Evolutionary conservation across 2,888 invertebrate species (phyloP), one percentile per base, ranked within the genome.

Genomic region (Drosophila colorata): DNA sequence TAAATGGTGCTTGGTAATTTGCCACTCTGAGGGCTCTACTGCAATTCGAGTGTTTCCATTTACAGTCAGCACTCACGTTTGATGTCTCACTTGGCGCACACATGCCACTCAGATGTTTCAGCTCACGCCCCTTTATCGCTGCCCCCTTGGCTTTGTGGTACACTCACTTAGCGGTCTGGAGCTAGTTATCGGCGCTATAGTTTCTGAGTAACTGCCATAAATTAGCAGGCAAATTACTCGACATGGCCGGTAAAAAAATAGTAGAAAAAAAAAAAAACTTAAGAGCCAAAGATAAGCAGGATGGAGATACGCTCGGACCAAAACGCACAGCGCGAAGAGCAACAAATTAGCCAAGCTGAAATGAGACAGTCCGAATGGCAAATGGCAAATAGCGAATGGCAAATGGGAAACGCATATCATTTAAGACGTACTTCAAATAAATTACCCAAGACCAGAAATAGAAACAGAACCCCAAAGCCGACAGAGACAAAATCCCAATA

Each of bases 361-460:
- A 75, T 81, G 75, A 69, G 85, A 87, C 78, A 81, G 58, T 40
- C 60, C 61, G 58, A 23, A 65, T 49, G 28, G 41, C 70, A 41
- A 73, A 77, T 64, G 73, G 74, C 66, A 47, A 72, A 59, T 76
- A 75, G 82, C 71, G 55, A 75, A 41, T 70, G 35, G 70, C 41
- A 59, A 75, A 76, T 73, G 68, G 77, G 52, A 64, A 63, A 67
- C 41, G 70, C 82, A 87, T 88, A 86, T 86, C 85, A 88, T 88
- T 86, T 86, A 88, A 77, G 88, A 74, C 68, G 71, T 59, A 78
- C 78, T 80, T 81, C 53, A 77, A 81, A 86, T 86, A 86, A 86
- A 86, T 87, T 67, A 84, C 71, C 58, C 60, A 61, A 66, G 48
- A 66, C 75, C 69, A 80, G 64, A 80, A 85, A 85, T 69, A 78